A percentile compares a stretch with the other conserved stretches of the same genome.
These are phyloP conservation scores for Nysson spinosus DNA, from an alignment of 2,888 invertebrate genomes.

Conservation along the genomic window DNA sequence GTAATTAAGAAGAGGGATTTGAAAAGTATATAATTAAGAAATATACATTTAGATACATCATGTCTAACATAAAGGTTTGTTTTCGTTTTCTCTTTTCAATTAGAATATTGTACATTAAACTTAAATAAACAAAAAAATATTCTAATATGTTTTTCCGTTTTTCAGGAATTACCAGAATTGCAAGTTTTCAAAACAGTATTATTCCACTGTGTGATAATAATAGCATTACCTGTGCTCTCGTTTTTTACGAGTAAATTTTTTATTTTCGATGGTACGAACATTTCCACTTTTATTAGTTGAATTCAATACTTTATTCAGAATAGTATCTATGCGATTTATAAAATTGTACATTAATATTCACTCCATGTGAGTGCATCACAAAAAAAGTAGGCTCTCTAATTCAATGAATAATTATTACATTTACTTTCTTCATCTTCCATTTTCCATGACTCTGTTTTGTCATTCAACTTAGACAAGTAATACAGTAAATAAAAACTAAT, in stretches of 20 bases:
- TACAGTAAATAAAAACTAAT: not conserved
- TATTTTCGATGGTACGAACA: slow-evolving; percentile 83
- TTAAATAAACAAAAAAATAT: not conserved
- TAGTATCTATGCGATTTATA: not conserved
- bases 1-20: not conserved
- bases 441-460: too few species aligned
- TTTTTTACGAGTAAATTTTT: slow-evolving; percentile 86
- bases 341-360: not conserved
- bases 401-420: not conserved
- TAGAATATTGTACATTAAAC: too few species aligned
- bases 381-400: not conserved
- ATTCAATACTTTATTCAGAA: slow-evolving; percentile 3
- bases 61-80: slow-evolving; percentile 40
- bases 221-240: slow-evolving; percentile 85
- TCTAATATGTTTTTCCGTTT: too few species aligned
- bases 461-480: too few species aligned
- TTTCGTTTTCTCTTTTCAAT: not conserved
- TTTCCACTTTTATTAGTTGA: slow-evolving; percentile 6
- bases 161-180: slow-evolving; percentile 84
- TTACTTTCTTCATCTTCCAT: too few species aligned
- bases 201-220: slow-evolving; percentile 86
- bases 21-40: not conserved
- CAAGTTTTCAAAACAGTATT: slow-evolving; percentile 87
- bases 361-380: not conserved
- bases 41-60: slow-evolving; percentile 14